Evolutionary conservation across 2,888 invertebrate genomes (phyloP), one percentile per base, ranked within the genome.

Genomic region (Aphodius granarius): DNA sequence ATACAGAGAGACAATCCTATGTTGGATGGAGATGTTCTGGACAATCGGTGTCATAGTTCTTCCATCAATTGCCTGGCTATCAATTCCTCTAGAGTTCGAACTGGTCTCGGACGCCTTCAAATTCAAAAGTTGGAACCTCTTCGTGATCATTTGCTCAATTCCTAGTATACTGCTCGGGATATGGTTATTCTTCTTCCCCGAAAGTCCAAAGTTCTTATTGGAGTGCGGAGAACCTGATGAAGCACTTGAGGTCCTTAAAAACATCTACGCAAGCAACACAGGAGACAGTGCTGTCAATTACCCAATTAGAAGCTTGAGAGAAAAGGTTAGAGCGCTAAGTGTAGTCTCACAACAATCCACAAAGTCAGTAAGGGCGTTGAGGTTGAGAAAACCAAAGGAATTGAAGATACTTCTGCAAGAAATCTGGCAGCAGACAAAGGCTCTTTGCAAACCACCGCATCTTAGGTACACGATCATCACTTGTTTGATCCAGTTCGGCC

Each of bases 1-100:
- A 86, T 92, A 93, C 87, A 90, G 95, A 84, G 94, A 94, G 86
- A 94, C 92, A 82, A 93, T 94, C 83, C 90, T 94, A 77, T 94
- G 94, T 87, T 94, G 94, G 94, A 94, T 95, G 94, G 94, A 94
- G 89, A 89, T 94, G 88, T 94, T 94, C 88, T 95, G 95, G 95
- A 94, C 94, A 62, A 86, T 94, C 70, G 94, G 94, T 78, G 93
- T 94, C 73, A 94, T 94, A 81, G 85, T 91, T 79, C 86, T 94
- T 75, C 94, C 94, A 83, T 88, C 92, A 83, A 92, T 94, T 82
- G 94, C 94, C 0, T 94, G 94, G 94, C 89, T 91, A 65, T 92
- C 94, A 84, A 94, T 94, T 83, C 94, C 94, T 0, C 89, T 93
- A 84, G 86, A 90, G 78, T 91, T 92, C 79, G 89, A 90, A 75